phyloP scores from a whole-genome alignment of 2,797 vertebrate genomes.

The Mionectes olivaceus region DNA sequence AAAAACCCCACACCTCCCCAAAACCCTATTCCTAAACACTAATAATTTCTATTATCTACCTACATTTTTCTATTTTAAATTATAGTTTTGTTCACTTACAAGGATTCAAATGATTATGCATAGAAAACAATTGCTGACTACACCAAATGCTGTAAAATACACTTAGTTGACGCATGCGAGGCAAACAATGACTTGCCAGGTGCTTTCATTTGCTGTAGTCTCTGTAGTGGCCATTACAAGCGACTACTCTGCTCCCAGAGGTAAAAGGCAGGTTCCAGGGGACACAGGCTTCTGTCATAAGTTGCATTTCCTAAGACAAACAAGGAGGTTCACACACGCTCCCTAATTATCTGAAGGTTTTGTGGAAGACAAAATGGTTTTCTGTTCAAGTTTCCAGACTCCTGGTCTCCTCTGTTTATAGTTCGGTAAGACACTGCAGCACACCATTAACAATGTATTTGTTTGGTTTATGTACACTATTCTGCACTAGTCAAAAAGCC shows the following conservation, averaged over 20 bases:
- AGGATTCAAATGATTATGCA: not conserved
- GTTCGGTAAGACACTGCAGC: not conserved
- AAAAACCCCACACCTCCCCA: not conserved
- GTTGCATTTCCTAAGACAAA: not conserved
- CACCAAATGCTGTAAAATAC: not conserved
- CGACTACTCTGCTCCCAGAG: not conserved
- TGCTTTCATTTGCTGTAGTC: not conserved
- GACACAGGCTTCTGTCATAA: not conserved
- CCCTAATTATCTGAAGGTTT: not conserved
- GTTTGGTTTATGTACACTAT: not conserved
- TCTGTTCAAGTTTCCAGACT: not conserved
- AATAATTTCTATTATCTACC: not conserved
- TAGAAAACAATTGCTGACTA: not conserved
- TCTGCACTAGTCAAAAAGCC: not conserved
- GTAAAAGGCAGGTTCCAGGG: not conserved
- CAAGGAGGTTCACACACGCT: not conserved
- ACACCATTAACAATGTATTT: not conserved
- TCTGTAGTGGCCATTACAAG: not conserved
- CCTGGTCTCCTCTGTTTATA: not conserved
- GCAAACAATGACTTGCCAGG: not conserved
- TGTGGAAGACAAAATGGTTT: not conserved
- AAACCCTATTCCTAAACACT: not conserved
- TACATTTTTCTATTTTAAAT: not conserved
- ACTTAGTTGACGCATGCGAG: not conserved
- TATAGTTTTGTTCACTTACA: not conserved